Evolutionary conservation across 2,888 invertebrate species (phyloP), one percentile per base, ranked within the genome.

Genomic region (Harpalus rubripes): DNA sequence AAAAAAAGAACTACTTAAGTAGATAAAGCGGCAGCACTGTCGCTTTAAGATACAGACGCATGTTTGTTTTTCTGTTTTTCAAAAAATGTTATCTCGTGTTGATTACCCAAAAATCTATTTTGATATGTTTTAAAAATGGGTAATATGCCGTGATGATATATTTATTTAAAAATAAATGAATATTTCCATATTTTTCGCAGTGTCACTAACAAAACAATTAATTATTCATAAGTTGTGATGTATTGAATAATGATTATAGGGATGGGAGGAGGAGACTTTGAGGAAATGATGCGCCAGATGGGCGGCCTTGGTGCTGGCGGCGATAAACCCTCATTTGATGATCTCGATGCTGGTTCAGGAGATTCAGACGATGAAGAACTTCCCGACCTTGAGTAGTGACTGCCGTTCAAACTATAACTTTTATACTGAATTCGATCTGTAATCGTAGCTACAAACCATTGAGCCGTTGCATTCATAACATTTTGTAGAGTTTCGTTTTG

Each of bases 291-390:
- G 92, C 92, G 94, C 87, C 93, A 94, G 87, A 95, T 96, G 95
- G 95, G 95, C 84, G 94, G 94, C 85, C 89, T 94, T 72, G 92
- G 92, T 83, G 93, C 91, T 44, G 89, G 89, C 79, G 93, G 92
- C 86, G 92, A 92, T 44, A 95, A 95, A 92, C 95, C 95, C 83
- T 93, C 93, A 87, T 95, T 96, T 88, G 96, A 96, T 89, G 96
- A 96, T 90, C 91, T 94, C 52, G 90, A 90, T 68, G 87, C 86
- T 12, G 87, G 87, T 15, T 93, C 92, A 81, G 93, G 93, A 76
- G 96, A 96, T 89, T 96, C 95, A 1, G 96, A 97, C 90, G 97
- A 97, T 89, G 96, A 95, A 89, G 95, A 95, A 88, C 92, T 96
- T 91, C 96, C 96, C 22, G 95, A 95, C 90, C 93, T 96, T 90